These are phyloP conservation scores for Chitala chitala DNA, from an alignment of 2,113 vertebrate genomes.

Conservation along the genomic window DNA sequence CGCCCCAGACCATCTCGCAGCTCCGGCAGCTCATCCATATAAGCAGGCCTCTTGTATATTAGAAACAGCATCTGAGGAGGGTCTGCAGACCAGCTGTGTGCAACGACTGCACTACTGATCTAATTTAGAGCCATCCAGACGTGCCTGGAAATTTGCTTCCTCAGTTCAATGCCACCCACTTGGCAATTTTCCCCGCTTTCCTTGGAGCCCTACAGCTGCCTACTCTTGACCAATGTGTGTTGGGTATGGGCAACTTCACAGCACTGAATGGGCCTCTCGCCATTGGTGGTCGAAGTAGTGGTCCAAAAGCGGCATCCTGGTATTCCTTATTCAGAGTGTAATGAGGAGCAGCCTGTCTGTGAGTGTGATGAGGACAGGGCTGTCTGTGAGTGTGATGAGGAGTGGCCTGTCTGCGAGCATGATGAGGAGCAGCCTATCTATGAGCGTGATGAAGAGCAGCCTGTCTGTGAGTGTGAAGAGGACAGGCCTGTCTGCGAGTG, in stretches of 20 bases:
- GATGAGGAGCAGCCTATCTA: too few relatives aligned
- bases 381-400: slow-evolving; percentile 8
- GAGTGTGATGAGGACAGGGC: too few relatives aligned
- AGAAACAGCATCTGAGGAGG: neutral
- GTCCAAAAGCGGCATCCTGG: neutral
- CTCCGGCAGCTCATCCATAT: neutral
- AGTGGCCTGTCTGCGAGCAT: slow-evolving; percentile 13
- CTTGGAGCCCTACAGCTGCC: neutral
- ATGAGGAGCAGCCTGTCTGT: too few relatives aligned
- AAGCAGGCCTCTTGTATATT: neutral
- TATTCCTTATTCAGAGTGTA: neutral
- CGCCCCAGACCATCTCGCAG: neutral
- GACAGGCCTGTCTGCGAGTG: too few relatives aligned
- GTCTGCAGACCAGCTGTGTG: neutral
- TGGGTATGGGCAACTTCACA: neutral
- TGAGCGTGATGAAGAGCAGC: too few relatives aligned
- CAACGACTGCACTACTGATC: neutral
- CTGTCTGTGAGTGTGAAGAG: too few relatives aligned
- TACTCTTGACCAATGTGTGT: neutral
- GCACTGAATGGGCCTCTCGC: slow-evolving; percentile 2
- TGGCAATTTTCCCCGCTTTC: neutral
- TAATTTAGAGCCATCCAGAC: neutral
- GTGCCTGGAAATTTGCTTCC: neutral
- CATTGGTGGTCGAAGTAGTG: neutral
- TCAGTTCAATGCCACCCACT: neutral